A percentile compares a stretch with the other conserved stretches of the same genome.
phyloP scores from a whole-genome alignment of 2,888 invertebrate species.

The Apotomis betuletana region DNA sequence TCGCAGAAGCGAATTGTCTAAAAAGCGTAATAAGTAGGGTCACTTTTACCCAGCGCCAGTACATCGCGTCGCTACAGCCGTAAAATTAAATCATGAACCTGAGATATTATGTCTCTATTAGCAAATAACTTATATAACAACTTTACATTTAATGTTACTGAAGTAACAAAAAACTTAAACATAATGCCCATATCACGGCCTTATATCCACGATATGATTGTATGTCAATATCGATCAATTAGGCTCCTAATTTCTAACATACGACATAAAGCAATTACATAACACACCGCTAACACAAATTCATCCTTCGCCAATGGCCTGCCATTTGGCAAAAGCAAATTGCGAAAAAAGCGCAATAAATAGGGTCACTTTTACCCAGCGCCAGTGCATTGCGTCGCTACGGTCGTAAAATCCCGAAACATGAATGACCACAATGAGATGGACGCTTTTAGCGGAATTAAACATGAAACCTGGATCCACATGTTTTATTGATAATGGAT shows the following conservation, averaged over 20 bases:
- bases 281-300: too few relatives aligned
- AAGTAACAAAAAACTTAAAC: too few relatives aligned
- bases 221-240: too few relatives aligned
- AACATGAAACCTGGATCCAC: constrained; percentile 61
- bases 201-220: too few relatives aligned
- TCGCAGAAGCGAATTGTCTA: not conserved
- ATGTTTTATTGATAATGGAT: constrained; percentile 72
- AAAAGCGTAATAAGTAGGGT: not conserved
- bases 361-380: constrained; percentile 7
- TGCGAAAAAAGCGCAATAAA: not conserved
- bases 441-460: constrained; percentile 80
- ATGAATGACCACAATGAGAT: constrained; percentile 73
- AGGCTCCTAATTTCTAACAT: too few relatives aligned
- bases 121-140: too few relatives aligned
- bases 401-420: constrained; percentile 58
- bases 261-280: too few relatives aligned
- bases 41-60: constrained; percentile 9
- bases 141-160: too few relatives aligned
- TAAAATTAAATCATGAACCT: constrained; percentile 35
- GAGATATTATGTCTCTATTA: too few relatives aligned
- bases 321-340: not conserved
- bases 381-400: constrained; percentile 13
- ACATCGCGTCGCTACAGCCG: constrained; percentile 19
- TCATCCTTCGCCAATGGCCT: not conserved
- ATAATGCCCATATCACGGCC: too few relatives aligned